Base-by-base conservation (phyloP, 2,113 vertebrate species). In the Mormyrus iriodes region DNA sequence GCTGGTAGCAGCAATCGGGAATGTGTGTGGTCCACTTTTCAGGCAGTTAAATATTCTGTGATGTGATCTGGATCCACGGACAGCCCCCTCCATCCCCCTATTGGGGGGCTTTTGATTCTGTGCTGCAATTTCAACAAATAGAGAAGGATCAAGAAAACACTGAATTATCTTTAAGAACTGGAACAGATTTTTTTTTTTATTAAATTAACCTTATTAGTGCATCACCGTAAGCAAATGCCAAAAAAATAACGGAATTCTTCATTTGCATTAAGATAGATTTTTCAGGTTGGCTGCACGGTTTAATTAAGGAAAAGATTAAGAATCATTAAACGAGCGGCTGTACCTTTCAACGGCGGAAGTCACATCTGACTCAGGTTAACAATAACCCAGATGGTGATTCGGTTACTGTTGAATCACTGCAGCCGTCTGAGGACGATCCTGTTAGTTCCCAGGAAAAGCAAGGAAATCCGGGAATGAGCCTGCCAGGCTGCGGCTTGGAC, bases 231-330 rank as follows among this genome's bases (percentile, higher is more conserved):
- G 97, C 95, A 98, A 99, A 99, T 99, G 98, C 97, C 97, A 99
- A 98, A 99, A 99, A 99, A 98, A 98, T 97, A 79, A 39, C 10
- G 61, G 94, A 95, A 96, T 97, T 97, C 95, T 98, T 99, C 97
- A 99, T 99, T 99, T 99, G 98, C 98, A 99, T 99, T 98, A 99
- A 99, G 98, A 99, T 99, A 98, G 98, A 99, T 99, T 99, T 99
- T 99, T 99, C 97, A 99, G 98, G 98, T 99, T 98, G 98, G 97
- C 98, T 99, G 98, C 98, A 98, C 99, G 98, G 98, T 99, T 99
- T 99, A 99, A 99, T 99, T 99, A 99, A 99, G 99, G 98, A 99
- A 99, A 98, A 99, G 98, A 99, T 99, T 99, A 99, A 98, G 98
- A 99, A 99, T 99, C 98, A 99, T 99, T 99, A 99, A 98, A 97